Evolutionary conservation across 2,797 vertebrate species (phyloP).

Genomic region (Hippoglossus hippoglossus): DNA sequence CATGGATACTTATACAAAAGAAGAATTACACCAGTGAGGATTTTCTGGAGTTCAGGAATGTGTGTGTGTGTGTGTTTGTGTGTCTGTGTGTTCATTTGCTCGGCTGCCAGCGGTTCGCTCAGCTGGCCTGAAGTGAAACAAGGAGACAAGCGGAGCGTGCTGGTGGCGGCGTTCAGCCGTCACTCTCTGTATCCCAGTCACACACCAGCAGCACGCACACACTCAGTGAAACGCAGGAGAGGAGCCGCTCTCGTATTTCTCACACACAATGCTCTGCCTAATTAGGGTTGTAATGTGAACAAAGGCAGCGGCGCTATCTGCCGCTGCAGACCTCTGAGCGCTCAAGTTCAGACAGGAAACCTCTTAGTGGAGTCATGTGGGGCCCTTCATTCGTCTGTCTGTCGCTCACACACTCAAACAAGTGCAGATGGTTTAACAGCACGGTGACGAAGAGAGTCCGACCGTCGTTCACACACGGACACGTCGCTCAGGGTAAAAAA

Average conservation of each 20-base stretch:
- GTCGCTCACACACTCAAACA: slow-evolving; percentile 1
- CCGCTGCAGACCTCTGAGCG: slow-evolving; percentile 63
- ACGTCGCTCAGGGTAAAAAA: not conserved
- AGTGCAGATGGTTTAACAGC: not conserved
- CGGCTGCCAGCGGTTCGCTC: slow-evolving; percentile 49
- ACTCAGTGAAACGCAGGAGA: slow-evolving; percentile 9
- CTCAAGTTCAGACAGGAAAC: slow-evolving; percentile 54
- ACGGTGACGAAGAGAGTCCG: not conserved
- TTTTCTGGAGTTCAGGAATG: too few relatives aligned
- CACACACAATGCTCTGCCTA: slow-evolving; percentile 75
- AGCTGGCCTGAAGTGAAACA: slow-evolving; percentile 62
- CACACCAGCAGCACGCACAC: slow-evolving; percentile 19
- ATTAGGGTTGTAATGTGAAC: slow-evolving; percentile 83
- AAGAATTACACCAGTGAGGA: too few relatives aligned
- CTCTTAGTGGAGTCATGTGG: slow-evolving; percentile 51
- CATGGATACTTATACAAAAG: too few relatives aligned
- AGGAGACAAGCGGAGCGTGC: slow-evolving; percentile 58
- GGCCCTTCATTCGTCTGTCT: slow-evolving; percentile 35
- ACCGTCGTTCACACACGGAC: not conserved
- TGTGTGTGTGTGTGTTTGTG: slow-evolving; percentile 22
- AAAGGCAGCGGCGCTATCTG: slow-evolving; percentile 74
- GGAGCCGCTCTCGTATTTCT: slow-evolving; percentile 69
- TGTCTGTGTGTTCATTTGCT: slow-evolving; percentile 48
- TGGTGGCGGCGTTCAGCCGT: slow-evolving; percentile 64
- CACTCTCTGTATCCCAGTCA: slow-evolving; percentile 63